Percentiles rank a stretch among this genome's conserved stretches.
Conservation (phyloP, 2,113 vertebrate genomes). For the Rhinolophus sinicus region DNA sequence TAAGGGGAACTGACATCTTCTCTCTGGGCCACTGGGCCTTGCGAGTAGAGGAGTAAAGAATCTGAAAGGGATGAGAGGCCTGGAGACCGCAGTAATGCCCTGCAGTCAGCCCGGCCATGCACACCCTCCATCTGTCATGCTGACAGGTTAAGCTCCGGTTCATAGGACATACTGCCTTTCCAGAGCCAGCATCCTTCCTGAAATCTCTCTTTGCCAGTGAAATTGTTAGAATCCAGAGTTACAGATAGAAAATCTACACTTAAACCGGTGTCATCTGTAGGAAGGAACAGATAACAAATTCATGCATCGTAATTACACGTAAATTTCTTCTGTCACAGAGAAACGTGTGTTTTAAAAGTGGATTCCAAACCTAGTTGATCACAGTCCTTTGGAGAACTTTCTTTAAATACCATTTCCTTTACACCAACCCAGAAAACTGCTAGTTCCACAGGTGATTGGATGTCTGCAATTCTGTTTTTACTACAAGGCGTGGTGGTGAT, state of each 20-base stretch:
- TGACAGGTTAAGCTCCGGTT: neutral
- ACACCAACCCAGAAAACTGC: neutral
- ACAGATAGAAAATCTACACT: neutral
- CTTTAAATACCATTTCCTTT: neutral
- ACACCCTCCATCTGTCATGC: neutral
- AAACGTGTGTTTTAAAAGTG: neutral
- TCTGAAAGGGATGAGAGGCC: neutral
- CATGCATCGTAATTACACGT: neutral
- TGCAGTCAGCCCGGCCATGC: neutral
- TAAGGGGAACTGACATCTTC: neutral
- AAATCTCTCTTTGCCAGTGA: neutral
- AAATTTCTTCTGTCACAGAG: neutral
- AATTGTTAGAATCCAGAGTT: neutral
- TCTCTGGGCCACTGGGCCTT: neutral
- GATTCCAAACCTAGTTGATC: neutral
- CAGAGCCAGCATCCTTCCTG: constrained; percentile 3
- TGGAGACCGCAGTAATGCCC: neutral
- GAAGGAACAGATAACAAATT: constrained; percentile 6
- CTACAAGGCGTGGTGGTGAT: neutral
- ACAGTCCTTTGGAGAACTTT: neutral
- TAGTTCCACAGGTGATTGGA: neutral
- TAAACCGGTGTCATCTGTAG: neutral
- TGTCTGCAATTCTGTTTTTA: neutral
- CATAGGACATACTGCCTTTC: neutral
- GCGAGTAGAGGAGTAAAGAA: neutral